Base-by-base conservation (phyloP, 2,113 vertebrate species). In the Aegithalos caudatus region DNA sequence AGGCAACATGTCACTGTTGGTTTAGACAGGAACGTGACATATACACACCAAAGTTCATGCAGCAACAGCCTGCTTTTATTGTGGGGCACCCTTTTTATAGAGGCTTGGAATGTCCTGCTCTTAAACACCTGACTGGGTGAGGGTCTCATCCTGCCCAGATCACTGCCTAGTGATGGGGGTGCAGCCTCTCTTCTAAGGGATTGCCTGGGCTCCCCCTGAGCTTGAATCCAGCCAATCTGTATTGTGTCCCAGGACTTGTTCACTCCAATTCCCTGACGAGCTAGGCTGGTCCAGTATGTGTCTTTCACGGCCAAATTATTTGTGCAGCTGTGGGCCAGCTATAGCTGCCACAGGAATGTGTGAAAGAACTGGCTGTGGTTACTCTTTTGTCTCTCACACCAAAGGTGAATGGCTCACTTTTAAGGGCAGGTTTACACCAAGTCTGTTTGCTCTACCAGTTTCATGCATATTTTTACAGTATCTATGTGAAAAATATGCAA, bases 361-460 rank as follows among this genome's bases (percentile, higher is more conserved):
- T 40, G 33, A 77, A 79, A 81, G 35, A 70, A 53, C 5, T 2
- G 1, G 19, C 10, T 0, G 1, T n/a, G 44, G 16, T 48, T 65
- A 65, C 16, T 11, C 3, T 7, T 62, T 67, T 27, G 17, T 33
- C 66, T 60, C 48, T 76, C 60, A 37, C 54, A n/a, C 51, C 38
- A 66, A 81, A 77, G 19, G 7, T 48, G 40, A 31, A n/a, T 14
- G 25, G 50, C 9, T 84, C 38, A 38, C 38, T 56, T 64, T 67
- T 35, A 79, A 74, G 38, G 14, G 37, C 3, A 77, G 9, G 14
- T 48, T 31, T 66, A 70, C 23, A 50, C 11, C 16, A 64, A 50
- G 19, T 31, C 69, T 82, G 35, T 67, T 91, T 86, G 61, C 35
- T 92, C 35, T 58, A 29, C 83, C 35, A 87, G 16, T 45, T 37